Percentiles rank a stretch among this genome's conserved stretches.
Evolutionary conservation across 2,888 invertebrate species (phyloP).

Genomic region (Ichneumoninae sp.): DNA sequence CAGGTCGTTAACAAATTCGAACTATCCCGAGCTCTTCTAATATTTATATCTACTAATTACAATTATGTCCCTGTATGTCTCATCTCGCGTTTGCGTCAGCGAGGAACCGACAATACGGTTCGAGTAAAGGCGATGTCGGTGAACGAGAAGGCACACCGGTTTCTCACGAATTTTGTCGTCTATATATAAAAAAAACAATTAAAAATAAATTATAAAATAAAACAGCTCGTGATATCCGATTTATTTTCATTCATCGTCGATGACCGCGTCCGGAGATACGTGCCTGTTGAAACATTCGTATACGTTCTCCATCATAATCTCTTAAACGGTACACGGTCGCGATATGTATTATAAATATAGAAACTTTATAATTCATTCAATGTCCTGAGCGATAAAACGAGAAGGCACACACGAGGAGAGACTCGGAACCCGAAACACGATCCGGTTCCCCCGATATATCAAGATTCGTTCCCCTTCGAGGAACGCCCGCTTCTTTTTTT

Average conservation of each 20-base stretch:
- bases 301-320: slow-evolving; percentile 40
- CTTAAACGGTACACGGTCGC: slow-evolving; percentile 23
- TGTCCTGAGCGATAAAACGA: slow-evolving; percentile 50
- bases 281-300: slow-evolving; percentile 36
- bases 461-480: slow-evolving; percentile 19
- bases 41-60: slow-evolving; percentile 46
- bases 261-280: slow-evolving; percentile 47
- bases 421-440: slow-evolving; percentile 2
- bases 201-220: slow-evolving; percentile 6
- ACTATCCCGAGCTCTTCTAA: slow-evolving; percentile 30
- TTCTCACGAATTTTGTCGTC: slow-evolving; percentile 24
- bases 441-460: slow-evolving; percentile 21
- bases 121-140: slow-evolving; percentile 68
- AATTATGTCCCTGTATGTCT: slow-evolving; percentile 60
- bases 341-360: slow-evolving; percentile 35
- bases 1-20: slow-evolving; percentile 16
- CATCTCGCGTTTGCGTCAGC: slow-evolving; percentile 36
- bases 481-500: slow-evolving; percentile 8
- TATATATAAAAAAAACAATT: neutral
- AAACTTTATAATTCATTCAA: slow-evolving; percentile 32
- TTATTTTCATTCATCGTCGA: slow-evolving; percentile 32
- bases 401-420: slow-evolving; percentile 49
- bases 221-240: neutral
- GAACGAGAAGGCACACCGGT: slow-evolving; percentile 55
- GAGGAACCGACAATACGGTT: slow-evolving; percentile 40